These are phyloP conservation scores for Otolemur garnettii DNA, from an alignment of 2,113 vertebrate species.

Conservation along the genomic window DNA sequence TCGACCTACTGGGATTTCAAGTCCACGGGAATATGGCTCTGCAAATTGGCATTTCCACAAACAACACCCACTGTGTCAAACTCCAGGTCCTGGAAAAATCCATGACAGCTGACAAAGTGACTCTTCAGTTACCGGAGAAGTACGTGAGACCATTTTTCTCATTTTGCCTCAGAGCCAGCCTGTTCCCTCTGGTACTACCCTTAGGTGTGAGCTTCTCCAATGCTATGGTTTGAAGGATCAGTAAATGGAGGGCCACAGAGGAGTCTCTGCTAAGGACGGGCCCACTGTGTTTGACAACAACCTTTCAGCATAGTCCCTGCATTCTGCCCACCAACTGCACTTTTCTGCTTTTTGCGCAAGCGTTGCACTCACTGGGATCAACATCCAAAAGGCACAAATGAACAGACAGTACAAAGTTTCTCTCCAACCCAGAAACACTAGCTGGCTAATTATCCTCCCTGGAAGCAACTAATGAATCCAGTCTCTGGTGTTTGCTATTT, in stretches of 20 bases:
- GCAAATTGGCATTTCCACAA: constrained; percentile 14
- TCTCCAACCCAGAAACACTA: not conserved
- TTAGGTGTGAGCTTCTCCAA: not conserved
- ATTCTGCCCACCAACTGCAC: not conserved
- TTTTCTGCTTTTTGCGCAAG: not conserved
- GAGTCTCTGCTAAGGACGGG: not conserved
- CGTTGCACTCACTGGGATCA: not conserved
- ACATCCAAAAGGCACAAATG: not conserved
- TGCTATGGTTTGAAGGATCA: not conserved
- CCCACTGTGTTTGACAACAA: not conserved
- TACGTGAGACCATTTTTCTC: constrained; percentile 58
- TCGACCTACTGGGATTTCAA: not conserved
- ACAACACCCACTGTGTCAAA: constrained; percentile 10
- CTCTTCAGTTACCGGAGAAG: rapidly evolving
- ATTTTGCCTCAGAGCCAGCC: not conserved
- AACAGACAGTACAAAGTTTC: not conserved
- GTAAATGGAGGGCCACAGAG: not conserved
- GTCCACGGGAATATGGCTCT: rapidly evolving
- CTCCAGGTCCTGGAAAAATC: constrained; percentile 31
- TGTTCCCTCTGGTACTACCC: not conserved
- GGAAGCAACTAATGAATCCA: not conserved
- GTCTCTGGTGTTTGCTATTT: not conserved
- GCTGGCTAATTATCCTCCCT: not conserved
- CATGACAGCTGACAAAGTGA: not conserved
- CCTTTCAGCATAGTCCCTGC: not conserved